A percentile compares a stretch with the other conserved stretches of the same genome.
Conservation (phyloP, 2,888 invertebrate species). For the Pollenia angustigena region DNA sequence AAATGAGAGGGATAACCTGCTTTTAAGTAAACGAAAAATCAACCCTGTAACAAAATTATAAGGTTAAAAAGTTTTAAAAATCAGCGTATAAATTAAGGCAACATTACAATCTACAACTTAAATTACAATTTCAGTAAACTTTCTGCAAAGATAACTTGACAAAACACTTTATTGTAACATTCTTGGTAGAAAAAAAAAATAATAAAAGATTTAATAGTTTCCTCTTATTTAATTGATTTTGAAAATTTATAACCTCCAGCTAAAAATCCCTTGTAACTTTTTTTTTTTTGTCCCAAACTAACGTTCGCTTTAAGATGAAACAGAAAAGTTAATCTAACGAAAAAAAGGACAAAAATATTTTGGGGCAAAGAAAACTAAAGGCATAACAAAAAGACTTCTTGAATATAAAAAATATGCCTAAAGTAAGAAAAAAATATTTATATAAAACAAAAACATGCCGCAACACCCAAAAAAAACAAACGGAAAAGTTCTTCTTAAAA, state of each 20-base stretch:
- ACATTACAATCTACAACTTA: too few relatives aligned
- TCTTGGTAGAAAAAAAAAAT: not conserved
- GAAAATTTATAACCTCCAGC: constrained; percentile 24
- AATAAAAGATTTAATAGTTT: constrained; percentile 27
- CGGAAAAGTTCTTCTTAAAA: not conserved
- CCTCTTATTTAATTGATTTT: constrained; percentile 47
- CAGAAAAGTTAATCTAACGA: too few relatives aligned
- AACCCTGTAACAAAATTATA: too few relatives aligned
- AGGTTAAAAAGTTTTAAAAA: too few relatives aligned
- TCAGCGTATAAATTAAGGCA: too few relatives aligned
- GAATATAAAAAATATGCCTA: constrained; percentile 15
- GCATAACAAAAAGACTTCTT: not conserved
- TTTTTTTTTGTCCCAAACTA: not conserved
- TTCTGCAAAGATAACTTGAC: constrained; percentile 5
- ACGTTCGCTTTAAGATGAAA: not conserved
- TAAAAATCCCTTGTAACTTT: not conserved
- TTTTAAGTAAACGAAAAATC: too few relatives aligned
- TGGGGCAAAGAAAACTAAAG: constrained; percentile 10
- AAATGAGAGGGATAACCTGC: too few relatives aligned
- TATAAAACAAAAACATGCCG: constrained; percentile 6
- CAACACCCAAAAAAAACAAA: not conserved
- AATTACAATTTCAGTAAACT: not conserved
- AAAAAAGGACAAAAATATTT: not conserved
- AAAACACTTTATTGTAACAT: not conserved
- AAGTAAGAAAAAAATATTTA: constrained; percentile 5